Evolutionary conservation across 1,140 invertebrate genomes (phyloP).

Genomic region (Drosophila biarmipes): DNA sequence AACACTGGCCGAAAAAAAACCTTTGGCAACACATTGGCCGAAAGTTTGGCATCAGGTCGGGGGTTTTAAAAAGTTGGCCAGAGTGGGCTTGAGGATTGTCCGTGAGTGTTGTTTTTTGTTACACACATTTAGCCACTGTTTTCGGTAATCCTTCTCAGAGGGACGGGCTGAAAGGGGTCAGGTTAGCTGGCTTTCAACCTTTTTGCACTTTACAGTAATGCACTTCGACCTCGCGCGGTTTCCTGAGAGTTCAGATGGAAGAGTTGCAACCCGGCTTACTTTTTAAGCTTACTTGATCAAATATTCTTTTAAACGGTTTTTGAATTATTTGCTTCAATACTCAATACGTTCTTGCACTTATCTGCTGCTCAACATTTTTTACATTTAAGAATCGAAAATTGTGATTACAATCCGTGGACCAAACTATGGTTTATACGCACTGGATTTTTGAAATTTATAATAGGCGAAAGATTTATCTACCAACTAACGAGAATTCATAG

Average conservation of each 20-base stretch:
- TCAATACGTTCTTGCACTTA: too few species aligned
- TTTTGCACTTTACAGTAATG: slow-evolving; percentile 2
- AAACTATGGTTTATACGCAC: too few species aligned
- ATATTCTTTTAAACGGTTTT: too few species aligned
- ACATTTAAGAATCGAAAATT: too few species aligned
- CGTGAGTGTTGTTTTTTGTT: slow-evolving; percentile 28
- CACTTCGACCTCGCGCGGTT: slow-evolving; percentile 26
- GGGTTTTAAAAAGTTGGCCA: slow-evolving; percentile 27
- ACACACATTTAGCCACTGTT: slow-evolving; percentile 4
- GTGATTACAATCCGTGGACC: too few species aligned
- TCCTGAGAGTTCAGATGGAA: slow-evolving; percentile 9
- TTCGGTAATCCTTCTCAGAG: slow-evolving; percentile 30
- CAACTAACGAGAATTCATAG: slow-evolving; percentile 80
- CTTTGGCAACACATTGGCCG: slow-evolving; percentile 42
- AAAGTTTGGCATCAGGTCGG: slow-evolving; percentile 30
- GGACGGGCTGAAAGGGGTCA: neutral
- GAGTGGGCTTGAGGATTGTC: slow-evolving; percentile 16
- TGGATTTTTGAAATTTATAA: slow-evolving; percentile 81
- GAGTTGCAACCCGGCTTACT: neutral
- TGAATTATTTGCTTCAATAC: too few species aligned
- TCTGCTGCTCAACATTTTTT: too few species aligned
- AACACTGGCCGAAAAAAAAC: slow-evolving; percentile 35
- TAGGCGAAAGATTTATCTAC: slow-evolving; percentile 85
- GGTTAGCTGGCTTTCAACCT: slow-evolving; percentile 22
- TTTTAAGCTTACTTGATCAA: neutral